Evolutionary conservation across 2,797 vertebrate species (phyloP), one percentile per base, ranked within the genome.

Genomic region (Sphenopsis melanotis): DNA sequence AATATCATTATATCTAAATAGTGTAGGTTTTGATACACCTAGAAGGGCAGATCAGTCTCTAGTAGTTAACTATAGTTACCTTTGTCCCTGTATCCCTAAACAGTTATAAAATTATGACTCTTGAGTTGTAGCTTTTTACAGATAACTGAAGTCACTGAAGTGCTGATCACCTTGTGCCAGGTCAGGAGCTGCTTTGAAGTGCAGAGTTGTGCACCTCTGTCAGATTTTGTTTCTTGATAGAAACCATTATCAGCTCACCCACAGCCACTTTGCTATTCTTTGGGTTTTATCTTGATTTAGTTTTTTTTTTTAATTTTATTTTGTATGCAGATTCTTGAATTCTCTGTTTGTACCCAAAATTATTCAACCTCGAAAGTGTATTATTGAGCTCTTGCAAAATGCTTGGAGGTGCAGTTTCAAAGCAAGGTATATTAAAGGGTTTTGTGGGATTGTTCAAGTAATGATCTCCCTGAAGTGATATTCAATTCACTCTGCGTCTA

Each of bases 391-490:
- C 60, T 89, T 85, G 23, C 50, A 37, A 90, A 84, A 47, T 85
- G 77, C 85, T 90, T 80, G 65, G 53, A 49, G 36, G 34, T 86
- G 57, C 36, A 65, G 37, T 71, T 91, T 87, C 91, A 91, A 61
- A 87, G 82, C 74, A 91, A 91, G 36, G 11, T 91, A 10, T 77
- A 59, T 85, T 90, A 83, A 69, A 82, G 63, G 63, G 17, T 61
- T 83, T 85, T 64, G 59, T 84, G 44, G 68, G 52, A 66, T 85
- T 77, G 60, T 83, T 75, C 72, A 83, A 55, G 30, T 89, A 83
- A 95, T 50, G 53, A 75, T 80, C 36, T 94, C 81, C 92, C 89
- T 81, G 61, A 93, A 95, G 78, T 75, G 78, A n/a, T 77, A 84
- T 41, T 90, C 75, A 64, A 75, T 95, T 93, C 36, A 41, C 21